Evolutionary conservation across 2,888 invertebrate species (phyloP).

Genomic region (Elmis aenea): DNA sequence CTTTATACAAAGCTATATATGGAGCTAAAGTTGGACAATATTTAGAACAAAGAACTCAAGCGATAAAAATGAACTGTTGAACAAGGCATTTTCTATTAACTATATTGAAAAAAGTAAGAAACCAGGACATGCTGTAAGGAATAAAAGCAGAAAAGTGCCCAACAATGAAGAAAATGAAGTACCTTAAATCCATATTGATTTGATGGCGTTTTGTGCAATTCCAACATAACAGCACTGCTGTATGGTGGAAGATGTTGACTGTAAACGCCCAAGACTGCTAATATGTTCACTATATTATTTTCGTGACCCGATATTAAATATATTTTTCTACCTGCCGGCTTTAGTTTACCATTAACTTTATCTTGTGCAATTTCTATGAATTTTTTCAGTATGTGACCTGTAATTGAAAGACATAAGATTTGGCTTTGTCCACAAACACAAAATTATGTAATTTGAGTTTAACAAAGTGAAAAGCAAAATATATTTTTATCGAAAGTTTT

Average conservation of each 20-base stretch:
- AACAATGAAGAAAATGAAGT: no score
- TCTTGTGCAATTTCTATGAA: slow-evolving; percentile 29
- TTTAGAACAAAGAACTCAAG: no score
- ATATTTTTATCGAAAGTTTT: no score
- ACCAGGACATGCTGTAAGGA: no score
- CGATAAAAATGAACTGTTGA: no score
- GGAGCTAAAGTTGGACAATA: no score
- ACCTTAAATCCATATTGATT: slow-evolving; percentile 25
- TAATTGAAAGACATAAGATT: slow-evolving; percentile 1
- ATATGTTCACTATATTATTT: slow-evolving; percentile 33
- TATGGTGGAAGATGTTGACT: slow-evolving; percentile 35
- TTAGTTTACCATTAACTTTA: slow-evolving; percentile 26
- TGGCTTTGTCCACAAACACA: background rate
- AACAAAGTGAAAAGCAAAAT: no score
- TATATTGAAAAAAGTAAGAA: no score
- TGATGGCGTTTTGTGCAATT: slow-evolving; percentile 27
- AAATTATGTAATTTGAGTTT: no score
- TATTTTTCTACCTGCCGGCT: slow-evolving; percentile 30
- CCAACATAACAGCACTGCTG: slow-evolving; percentile 34
- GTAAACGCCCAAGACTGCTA: slow-evolving; percentile 28
- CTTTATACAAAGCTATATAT: no score
- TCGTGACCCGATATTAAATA: slow-evolving; percentile 40
- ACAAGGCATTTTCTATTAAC: no score
- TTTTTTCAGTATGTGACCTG: slow-evolving; percentile 40
- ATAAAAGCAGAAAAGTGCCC: no score